phyloP scores from a whole-genome alignment of 2,797 vertebrate genomes.

The Austrolebias charrua region DNA sequence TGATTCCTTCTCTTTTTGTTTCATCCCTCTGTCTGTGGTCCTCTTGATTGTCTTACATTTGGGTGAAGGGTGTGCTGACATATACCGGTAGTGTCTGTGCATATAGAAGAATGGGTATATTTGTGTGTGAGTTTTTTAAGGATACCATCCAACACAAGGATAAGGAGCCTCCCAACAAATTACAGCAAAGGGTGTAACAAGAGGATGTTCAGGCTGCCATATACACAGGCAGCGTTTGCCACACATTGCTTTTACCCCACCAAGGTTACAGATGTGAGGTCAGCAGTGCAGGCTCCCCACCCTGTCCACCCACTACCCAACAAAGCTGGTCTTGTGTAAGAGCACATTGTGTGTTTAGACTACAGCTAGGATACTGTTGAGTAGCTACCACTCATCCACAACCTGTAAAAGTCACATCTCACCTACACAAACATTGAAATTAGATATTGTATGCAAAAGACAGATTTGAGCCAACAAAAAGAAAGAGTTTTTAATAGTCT shows the following conservation, averaged over 20 bases:
- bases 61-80: slow-evolving; percentile 9
- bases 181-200: slow-evolving; percentile 3
- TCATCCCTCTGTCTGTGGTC: slow-evolving; percentile 59
- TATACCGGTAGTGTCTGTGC: background rate
- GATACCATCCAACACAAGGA: no score
- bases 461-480: background rate
- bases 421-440: slow-evolving; percentile 35
- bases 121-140: no score
- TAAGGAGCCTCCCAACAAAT: no score
- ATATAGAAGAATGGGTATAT: background rate
- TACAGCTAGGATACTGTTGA: slow-evolving; percentile 60
- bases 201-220: slow-evolving; percentile 1
- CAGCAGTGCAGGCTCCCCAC: slow-evolving; percentile 30
- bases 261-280: slow-evolving; percentile 39
- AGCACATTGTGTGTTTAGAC: slow-evolving; percentile 65
- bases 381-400: slow-evolving; percentile 56
- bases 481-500: background rate
- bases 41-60: slow-evolving; percentile 50
- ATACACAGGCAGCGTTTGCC: slow-evolving; percentile 2
- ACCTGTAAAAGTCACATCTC: slow-evolving; percentile 31
- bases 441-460: slow-evolving; percentile 6
- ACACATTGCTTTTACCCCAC: slow-evolving; percentile 19
- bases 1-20: slow-evolving; percentile 43
- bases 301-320: slow-evolving; percentile 12
- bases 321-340: slow-evolving; percentile 51